Conservation (phyloP, 2,113 vertebrate genomes). For the Capreolus pygargus region DNA sequence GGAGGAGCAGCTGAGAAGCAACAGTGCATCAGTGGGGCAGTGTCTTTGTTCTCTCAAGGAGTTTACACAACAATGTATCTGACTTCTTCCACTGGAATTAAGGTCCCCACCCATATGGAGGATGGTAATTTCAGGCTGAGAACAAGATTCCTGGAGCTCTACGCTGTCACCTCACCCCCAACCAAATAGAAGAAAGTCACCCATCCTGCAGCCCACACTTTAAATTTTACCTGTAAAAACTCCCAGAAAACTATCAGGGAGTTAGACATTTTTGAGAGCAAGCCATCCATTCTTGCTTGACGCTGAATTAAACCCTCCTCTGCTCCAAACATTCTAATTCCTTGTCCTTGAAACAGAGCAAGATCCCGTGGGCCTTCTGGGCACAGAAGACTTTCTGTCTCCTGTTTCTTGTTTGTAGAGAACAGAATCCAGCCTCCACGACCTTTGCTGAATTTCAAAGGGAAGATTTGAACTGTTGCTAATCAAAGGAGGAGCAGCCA, state of each 20-base stretch:
- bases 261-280: neutral
- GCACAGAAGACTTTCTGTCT: neutral
- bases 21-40: too few relatives aligned
- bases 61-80: neutral
- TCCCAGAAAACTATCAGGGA: neutral
- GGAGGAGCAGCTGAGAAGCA: neutral
- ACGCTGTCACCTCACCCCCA: neutral
- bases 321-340: neutral
- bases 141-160: neutral
- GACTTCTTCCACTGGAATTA: neutral
- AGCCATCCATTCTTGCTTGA: neutral
- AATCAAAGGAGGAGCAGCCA: neutral
- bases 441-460: neutral
- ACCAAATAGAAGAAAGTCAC: neutral
- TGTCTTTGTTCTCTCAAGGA: neutral
- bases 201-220: neutral
- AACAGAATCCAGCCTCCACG: neutral
- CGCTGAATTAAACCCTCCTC: neutral
- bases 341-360: neutral
- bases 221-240: neutral
- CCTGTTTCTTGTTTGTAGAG: neutral
- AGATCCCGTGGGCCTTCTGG: neutral
- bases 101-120: neutral
- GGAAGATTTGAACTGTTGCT: neutral
- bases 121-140: neutral